Conservation (phyloP, 2,113 vertebrate species). For the Grammomys surdaster region DNA sequence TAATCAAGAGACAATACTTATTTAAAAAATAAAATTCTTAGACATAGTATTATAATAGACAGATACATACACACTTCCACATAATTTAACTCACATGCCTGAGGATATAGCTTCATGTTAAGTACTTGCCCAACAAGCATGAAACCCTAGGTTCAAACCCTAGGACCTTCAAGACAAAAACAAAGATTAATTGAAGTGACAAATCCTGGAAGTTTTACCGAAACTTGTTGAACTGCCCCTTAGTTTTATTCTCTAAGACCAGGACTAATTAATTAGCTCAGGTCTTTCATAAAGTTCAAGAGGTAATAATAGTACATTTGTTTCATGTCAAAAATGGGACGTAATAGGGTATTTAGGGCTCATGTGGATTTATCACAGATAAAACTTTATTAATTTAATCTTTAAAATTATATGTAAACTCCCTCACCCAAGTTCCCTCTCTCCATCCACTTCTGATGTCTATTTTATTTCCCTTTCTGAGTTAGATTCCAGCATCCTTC, state of each 20-base stretch:
- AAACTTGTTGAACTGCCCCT: not conserved
- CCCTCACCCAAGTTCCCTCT: too few relatives aligned
- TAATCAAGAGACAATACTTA: constrained; percentile 1
- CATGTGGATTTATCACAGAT: not conserved
- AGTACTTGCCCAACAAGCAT: not conserved
- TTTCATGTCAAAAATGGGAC: constrained; percentile 1
- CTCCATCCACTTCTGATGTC: too few relatives aligned
- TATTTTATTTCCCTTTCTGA: too few relatives aligned
- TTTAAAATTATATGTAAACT: not conserved
- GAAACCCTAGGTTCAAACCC: not conserved
- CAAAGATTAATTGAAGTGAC: constrained; percentile 9
- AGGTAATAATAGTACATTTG: constrained; percentile 45
- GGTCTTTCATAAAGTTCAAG: constrained; percentile 39
- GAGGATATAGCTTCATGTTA: not conserved
- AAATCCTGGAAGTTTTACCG: constrained; percentile 29
- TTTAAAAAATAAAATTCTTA: constrained; percentile 45
- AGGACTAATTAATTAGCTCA: constrained; percentile 40
- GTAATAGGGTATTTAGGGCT: not conserved
- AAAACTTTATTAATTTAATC: constrained; percentile 30
- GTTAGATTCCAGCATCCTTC: too few relatives aligned
- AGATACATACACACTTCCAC: not conserved
- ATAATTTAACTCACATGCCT: not conserved
- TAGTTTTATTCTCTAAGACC: too few relatives aligned
- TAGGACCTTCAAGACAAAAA: not conserved
- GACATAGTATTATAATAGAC: not conserved